Percentiles rank a stretch among this genome's conserved stretches.
Conservation (phyloP, 23 tunicate genomes). For the Botrylloides violaceus region DNA sequence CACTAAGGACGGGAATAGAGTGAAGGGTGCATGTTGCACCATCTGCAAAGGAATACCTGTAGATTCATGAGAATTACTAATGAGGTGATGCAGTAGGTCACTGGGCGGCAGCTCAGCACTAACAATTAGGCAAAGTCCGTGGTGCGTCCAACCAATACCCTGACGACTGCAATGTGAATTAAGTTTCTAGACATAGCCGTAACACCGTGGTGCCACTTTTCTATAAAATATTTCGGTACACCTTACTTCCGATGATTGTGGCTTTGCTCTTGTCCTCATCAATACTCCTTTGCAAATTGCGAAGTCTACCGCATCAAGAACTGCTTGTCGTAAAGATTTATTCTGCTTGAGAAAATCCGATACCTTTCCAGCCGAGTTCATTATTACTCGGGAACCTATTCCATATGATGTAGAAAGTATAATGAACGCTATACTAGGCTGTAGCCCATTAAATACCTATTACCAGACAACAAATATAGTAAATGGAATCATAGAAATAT, state of each 20-base stretch:
- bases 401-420: no score
- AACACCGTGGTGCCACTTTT: not conserved
- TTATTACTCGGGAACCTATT: not conserved
- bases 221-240: not conserved
- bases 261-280: conserved; percentile 15
- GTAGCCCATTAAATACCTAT: no score
- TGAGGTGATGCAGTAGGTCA: not conserved
- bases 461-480: no score
- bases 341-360: not conserved
- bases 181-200: not conserved
- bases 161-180: not conserved
- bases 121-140: no score
- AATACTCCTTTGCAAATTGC: conserved; percentile 44
- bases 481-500: no score
- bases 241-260: conserved; percentile 12
- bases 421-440: no score
- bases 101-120: not conserved
- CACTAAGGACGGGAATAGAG: conserved; percentile 61
- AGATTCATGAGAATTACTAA: no score
- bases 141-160: no score
- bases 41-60: not conserved
- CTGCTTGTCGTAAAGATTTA: not conserved
- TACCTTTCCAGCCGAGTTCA: not conserved
- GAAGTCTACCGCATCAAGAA: conserved; percentile 38
- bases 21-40: conserved; percentile 35